A percentile compares a stretch with the other conserved stretches of the same genome.
phyloP scores from a whole-genome alignment of 37 sponge, comb jelly and placozoan genomes.

The Beroe ovata region DNA sequence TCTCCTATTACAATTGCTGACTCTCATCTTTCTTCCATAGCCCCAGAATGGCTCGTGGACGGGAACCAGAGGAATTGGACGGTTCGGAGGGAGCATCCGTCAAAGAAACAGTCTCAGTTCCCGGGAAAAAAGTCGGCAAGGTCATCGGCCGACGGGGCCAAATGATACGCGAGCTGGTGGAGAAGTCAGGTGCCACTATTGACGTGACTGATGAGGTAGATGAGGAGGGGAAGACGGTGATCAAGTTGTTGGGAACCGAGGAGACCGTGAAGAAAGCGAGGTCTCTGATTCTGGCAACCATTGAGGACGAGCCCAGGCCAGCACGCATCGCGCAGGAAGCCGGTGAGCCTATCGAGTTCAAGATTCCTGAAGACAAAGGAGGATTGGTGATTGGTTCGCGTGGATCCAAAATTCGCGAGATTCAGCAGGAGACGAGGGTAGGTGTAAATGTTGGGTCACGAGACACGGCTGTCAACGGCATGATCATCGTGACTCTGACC shows the following conservation, averaged over 20 bases:
- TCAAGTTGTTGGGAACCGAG: background rate
- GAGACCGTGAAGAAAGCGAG: conserved; percentile 15
- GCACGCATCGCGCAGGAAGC: background rate
- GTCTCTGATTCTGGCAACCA: background rate
- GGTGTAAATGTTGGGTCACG: conserved; percentile 40
- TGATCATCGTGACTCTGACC: conserved; percentile 39
- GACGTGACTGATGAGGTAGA: conserved; percentile 44
- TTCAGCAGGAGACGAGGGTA: conserved; percentile 28
- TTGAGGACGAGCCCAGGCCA: conserved; percentile 19
- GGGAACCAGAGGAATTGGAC: conserved; percentile 1
- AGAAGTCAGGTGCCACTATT: conserved; percentile 32
- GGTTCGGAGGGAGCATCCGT: background rate
- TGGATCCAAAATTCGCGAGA: conserved; percentile 54
- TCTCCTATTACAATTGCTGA: too few relatives aligned
- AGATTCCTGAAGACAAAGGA: conserved; percentile 42
- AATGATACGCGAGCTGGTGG: conserved; percentile 54
- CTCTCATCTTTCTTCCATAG: too few relatives aligned
- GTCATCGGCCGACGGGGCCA: conserved; percentile 52
- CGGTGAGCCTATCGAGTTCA: background rate
- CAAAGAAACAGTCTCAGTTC: conserved; percentile 44
- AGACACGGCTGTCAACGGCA: conserved; percentile 42
- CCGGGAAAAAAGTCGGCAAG: conserved; percentile 51
- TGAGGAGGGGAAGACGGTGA: conserved; percentile 9
- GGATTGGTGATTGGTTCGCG: conserved; percentile 46
- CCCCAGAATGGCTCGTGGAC: conserved; percentile 54